These are phyloP conservation scores for Drosophila rhopaloa DNA, from an alignment of 1,140 invertebrate species.

Conservation along the genomic window DNA sequence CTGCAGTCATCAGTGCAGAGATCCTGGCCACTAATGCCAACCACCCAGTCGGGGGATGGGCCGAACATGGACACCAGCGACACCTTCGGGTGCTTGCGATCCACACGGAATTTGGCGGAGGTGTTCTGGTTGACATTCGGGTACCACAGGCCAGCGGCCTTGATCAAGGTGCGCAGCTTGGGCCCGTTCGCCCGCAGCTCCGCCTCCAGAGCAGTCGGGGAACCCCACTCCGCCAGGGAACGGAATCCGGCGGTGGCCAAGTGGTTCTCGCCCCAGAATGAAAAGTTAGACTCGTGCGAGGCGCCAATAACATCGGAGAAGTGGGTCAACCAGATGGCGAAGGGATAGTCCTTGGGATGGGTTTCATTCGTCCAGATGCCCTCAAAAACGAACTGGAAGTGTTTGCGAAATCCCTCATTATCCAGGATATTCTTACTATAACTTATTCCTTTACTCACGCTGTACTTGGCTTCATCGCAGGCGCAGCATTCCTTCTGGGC, in stretches of 20 bases:
- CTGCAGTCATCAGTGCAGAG: conserved; percentile 95
- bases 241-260: conserved; percentile 96
- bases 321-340: conserved; percentile 95
- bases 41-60: conserved; percentile 98
- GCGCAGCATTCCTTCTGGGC: conserved; percentile 91
- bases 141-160: conserved; percentile 97
- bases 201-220: conserved; percentile 94
- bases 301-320: conserved; percentile 99
- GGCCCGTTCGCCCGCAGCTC: conserved; percentile 94
- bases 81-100: conserved; percentile 94
- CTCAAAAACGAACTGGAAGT: conserved; percentile 92
- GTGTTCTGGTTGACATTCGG: conserved; percentile 96
- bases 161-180: conserved; percentile 96
- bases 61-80: conserved; percentile 98
- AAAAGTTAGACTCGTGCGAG: conserved; percentile 95
- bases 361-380: conserved; percentile 98
- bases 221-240: conserved; percentile 89
- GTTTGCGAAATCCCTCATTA: not conserved
- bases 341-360: conserved; percentile 98
- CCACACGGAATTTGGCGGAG: conserved; percentile 93
- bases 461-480: conserved; percentile 96
- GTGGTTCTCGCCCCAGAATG: conserved; percentile 97
- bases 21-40: conserved; percentile 94
- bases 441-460: conserved; percentile 85
- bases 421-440: not conserved